phyloP scores from a whole-genome alignment of 2,888 invertebrate genomes.

The Mimachlamys varia region DNA sequence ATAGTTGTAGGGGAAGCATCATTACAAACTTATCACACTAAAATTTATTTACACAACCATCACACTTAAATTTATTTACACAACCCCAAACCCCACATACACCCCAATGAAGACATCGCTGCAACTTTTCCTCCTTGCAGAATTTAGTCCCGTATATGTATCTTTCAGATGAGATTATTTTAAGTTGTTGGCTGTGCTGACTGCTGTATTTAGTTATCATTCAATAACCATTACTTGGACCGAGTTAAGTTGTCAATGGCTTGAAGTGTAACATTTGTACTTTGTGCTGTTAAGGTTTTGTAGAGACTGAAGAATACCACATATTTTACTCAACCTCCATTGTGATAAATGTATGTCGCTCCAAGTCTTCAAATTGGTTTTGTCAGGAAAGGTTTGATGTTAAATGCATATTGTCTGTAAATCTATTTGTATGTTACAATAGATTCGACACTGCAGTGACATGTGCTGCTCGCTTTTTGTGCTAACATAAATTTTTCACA shows the following conservation, averaged over 20 bases:
- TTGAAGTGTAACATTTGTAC: background rate
- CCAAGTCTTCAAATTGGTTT: background rate
- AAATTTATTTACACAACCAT: no score
- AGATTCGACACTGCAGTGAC: background rate
- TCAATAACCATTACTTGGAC: background rate
- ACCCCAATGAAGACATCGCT: no score
- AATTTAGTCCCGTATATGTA: no score
- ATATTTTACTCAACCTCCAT: background rate
- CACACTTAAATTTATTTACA: no score
- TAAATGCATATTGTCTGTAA: background rate
- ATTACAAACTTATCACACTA: no score
- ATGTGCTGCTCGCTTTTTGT: background rate
- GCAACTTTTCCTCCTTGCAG: no score
- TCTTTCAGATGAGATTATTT: no score
- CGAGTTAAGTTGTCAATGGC: background rate
- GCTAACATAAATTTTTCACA: background rate
- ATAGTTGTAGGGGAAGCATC: no score
- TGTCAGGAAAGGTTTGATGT: background rate
- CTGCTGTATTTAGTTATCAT: background rate
- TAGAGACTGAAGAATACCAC: background rate
- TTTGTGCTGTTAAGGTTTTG: background rate
- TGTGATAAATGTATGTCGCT: background rate
- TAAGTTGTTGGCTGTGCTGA: background rate
- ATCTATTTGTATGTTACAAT: background rate
- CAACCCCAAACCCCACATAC: no score